Evolutionary conservation across 1,140 invertebrate genomes (phyloP).

Genomic region (Conus ventricosus): DNA sequence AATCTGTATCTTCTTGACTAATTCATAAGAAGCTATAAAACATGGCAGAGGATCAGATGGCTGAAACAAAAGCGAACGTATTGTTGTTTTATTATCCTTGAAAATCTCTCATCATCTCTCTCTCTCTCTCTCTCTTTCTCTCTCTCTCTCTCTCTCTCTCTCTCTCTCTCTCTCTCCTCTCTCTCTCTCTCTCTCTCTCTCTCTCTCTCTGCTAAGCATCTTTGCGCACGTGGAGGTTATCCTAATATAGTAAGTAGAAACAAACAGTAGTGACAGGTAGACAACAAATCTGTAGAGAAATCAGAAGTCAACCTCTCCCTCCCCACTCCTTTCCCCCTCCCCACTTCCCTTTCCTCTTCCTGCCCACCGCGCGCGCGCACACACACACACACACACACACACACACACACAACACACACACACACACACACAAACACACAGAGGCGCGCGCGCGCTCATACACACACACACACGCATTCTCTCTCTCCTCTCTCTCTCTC

Average conservation of each 20-base stretch:
- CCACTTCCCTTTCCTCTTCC: too few species aligned
- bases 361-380: too few species aligned
- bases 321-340: background rate
- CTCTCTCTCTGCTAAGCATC: background rate
- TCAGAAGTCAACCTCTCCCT: background rate
- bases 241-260: background rate
- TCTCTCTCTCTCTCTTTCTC: background rate
- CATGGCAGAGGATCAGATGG: too few species aligned
- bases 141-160: background rate
- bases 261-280: background rate
- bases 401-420: too few species aligned
- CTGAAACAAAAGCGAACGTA: too few species aligned
- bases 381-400: too few species aligned
- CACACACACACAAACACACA: too few species aligned
- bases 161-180: background rate
- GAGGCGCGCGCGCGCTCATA: too few species aligned
- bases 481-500: too few species aligned
- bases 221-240: background rate
- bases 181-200: background rate
- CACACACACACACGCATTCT: too few species aligned
- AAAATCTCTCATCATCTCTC: background rate
- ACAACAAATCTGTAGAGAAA: background rate
- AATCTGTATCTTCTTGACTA: too few species aligned
- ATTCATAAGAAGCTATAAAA: too few species aligned
- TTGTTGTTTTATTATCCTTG: background rate